Evolutionary conservation across 1,140 invertebrate genomes (phyloP).

Genomic region (Calephelis virginiensis): DNA sequence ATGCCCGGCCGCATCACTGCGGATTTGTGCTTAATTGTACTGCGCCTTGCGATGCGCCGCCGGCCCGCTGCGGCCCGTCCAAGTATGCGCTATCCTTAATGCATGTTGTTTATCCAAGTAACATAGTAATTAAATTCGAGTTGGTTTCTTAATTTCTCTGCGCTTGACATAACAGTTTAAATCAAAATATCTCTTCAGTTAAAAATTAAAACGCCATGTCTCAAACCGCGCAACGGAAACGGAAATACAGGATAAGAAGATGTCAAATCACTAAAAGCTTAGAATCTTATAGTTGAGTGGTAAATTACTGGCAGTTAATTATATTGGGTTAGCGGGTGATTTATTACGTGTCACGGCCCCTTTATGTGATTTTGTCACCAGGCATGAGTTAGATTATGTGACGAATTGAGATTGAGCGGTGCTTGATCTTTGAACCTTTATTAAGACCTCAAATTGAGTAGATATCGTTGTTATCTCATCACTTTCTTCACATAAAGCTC

Average conservation of each 20-base stretch:
- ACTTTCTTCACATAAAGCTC: background rate
- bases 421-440: conserved; percentile 1
- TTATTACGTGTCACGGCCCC: conserved; percentile 13
- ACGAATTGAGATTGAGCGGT: conserved; percentile 22
- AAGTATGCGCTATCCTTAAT: too few species aligned
- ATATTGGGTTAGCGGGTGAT: conserved; percentile 19
- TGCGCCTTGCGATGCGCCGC: too few species aligned
- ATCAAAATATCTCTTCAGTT: too few species aligned
- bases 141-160: too few species aligned
- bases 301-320: conserved; percentile 21
- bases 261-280: background rate
- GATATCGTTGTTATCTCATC: background rate
- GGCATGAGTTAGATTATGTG: conserved; percentile 17
- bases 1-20: too few species aligned
- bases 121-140: too few species aligned
- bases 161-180: too few species aligned
- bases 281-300: background rate
- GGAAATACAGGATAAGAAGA: background rate
- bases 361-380: conserved; percentile 8
- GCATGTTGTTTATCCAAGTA: too few species aligned
- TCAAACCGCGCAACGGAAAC: too few species aligned
- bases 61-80: too few species aligned
- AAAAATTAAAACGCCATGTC: too few species aligned
- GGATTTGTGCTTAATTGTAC: too few species aligned
- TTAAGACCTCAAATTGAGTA: background rate